Evolutionary conservation across 2,888 invertebrate genomes (phyloP).

Genomic region (Cetonia aurata): DNA sequence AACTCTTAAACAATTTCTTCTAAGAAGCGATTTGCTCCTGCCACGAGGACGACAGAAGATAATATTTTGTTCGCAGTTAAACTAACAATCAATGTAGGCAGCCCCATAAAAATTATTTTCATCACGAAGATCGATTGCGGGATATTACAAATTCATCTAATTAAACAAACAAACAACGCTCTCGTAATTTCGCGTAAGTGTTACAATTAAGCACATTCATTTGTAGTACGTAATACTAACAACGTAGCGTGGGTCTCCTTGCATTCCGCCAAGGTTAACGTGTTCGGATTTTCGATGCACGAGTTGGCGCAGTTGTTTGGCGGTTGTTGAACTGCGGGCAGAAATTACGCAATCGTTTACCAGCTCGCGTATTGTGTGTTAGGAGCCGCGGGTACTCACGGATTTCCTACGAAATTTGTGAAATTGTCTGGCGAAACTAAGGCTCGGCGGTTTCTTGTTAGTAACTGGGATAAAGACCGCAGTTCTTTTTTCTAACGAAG

Average conservation of each 20-base stretch:
- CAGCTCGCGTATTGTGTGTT: not conserved
- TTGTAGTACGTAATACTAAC: not conserved
- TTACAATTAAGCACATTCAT: not conserved
- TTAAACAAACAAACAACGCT: constrained; percentile 1
- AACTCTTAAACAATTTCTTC: too few relatives aligned
- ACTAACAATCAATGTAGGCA: too few relatives aligned
- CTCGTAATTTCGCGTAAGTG: constrained; percentile 9
- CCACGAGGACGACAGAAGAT: too few relatives aligned
- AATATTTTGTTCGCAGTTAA: too few relatives aligned
- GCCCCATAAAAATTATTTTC: too few relatives aligned
- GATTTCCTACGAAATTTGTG: constrained; percentile 9
- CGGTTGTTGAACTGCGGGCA: constrained; percentile 30
- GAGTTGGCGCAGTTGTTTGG: constrained; percentile 40
- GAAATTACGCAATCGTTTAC: constrained; percentile 22
- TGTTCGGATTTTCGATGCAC: constrained; percentile 35
- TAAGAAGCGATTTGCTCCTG: too few relatives aligned
- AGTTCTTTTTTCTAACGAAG: too few relatives aligned
- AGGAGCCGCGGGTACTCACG: not conserved
- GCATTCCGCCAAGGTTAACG: constrained; percentile 37
- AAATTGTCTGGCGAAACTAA: not conserved
- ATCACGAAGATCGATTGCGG: too few relatives aligned
- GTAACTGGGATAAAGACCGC: too few relatives aligned
- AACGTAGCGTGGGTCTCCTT: not conserved
- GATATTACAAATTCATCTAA: constrained; percentile 11
- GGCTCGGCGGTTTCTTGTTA: too few relatives aligned